These are phyloP conservation scores for Drosophila percnosoma DNA, from an alignment of 2,888 invertebrate genomes.

Conservation along the genomic window DNA sequence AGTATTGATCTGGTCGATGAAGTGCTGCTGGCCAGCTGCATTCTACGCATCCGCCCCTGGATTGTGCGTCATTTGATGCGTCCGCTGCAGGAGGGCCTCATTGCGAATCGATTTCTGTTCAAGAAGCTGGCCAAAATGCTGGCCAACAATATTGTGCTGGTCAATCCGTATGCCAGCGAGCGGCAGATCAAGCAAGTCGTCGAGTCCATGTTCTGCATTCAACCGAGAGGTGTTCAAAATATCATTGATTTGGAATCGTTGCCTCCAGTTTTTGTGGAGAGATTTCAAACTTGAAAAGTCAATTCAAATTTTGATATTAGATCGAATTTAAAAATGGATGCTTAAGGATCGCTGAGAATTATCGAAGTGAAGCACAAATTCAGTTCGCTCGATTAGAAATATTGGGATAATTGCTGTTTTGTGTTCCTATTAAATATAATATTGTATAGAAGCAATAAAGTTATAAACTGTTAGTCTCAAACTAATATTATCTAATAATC, in stretches of 20 bases:
- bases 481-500: not conserved
- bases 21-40: slow-evolving; percentile 79
- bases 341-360: not conserved
- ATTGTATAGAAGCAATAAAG: slow-evolving; percentile 28
- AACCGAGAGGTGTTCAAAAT: slow-evolving; percentile 70
- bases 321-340: not conserved
- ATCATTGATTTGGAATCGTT: slow-evolving; percentile 69
- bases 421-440: slow-evolving; percentile 25
- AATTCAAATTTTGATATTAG: slow-evolving; percentile 1
- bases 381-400: not conserved
- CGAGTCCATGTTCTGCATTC: slow-evolving; percentile 78
- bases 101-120: slow-evolving; percentile 82
- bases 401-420: slow-evolving; percentile 1
- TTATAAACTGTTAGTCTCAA: slow-evolving; percentile 12
- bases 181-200: slow-evolving; percentile 70
- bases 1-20: slow-evolving; percentile 82
- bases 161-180: slow-evolving; percentile 82
- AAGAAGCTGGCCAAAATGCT: slow-evolving; percentile 82
- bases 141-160: slow-evolving; percentile 74
- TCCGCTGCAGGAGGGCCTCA: slow-evolving; percentile 81
- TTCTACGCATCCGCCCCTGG: slow-evolving; percentile 83
- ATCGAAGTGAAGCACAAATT: not conserved
- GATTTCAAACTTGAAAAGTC: slow-evolving; percentile 29
- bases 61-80: slow-evolving; percentile 82
- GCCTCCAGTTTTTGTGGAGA: slow-evolving; percentile 48